Evolutionary conservation across 1,140 invertebrate genomes (phyloP), one percentile per base, ranked within the genome.

Genomic region (Conopomorpha cramerella): DNA sequence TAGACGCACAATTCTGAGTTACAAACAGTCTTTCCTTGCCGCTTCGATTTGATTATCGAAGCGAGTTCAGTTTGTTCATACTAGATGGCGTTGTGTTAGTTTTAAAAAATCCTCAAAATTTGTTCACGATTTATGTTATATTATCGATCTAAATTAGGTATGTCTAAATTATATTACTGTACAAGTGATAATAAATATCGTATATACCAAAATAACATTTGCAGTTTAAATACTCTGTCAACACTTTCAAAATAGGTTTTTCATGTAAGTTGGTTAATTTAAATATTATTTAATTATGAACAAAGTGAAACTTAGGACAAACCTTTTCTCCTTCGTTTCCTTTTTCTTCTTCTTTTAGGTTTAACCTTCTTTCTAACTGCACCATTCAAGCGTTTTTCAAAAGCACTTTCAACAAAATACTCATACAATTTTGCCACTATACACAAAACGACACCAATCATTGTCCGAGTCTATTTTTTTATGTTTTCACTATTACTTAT

Each of bases 391-490:
- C 17, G 25, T 8, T 34, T 34, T 25, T 18, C 36, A 30, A 19
- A 39, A 23, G 19, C 18, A 42, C 48, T 51, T 23, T 34, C 47
- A 53, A 33, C 51, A 27, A 51, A 48, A 18, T 60, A 36, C 16
- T 62, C 50, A 35, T 64, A 49, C 43, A 68, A 44, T 43, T 59
- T 60, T 2, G 51, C 53, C 44, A 66, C 41, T 30, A 72, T 41
- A 34, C 54, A 68, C 49, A 66, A 46, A 39, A 66, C 54, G 36
- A 66, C 35, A 12, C 46, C 62, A 33, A 71, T 68, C 66, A 71
- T 71, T 39, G 54, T 46, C 18, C 32, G 31, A 29, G 15, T 12
- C 39, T 29, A 23, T 6, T 23, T 10, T 10, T 23, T 23, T 6
- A 6, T 10, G 4, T 23, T 23, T 6, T 23, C 19, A 23, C 19